phyloP scores from a whole-genome alignment of 1,140 invertebrate genomes.

The Coenobita brevimanus region DNA sequence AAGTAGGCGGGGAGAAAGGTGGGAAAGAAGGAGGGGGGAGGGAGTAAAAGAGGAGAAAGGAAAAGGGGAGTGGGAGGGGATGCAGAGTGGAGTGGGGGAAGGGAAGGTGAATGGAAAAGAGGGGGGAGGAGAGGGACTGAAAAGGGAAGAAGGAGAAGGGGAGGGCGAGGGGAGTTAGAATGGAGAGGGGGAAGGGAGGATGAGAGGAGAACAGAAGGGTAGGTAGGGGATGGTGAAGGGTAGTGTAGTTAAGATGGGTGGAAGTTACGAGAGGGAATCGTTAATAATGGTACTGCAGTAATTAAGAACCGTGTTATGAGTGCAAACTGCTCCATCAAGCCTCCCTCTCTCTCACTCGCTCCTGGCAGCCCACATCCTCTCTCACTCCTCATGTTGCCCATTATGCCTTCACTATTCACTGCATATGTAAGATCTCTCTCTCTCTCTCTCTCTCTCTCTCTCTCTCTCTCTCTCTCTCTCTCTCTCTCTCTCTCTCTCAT shows the following conservation, averaged over 20 bases:
- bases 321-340: constrained; percentile 56
- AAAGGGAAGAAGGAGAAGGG: background rate
- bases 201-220: background rate
- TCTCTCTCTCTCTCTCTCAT: constrained; percentile 4
- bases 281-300: constrained; percentile 64
- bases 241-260: background rate
- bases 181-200: background rate
- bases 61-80: too few relatives aligned
- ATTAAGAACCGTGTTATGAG: constrained; percentile 61
- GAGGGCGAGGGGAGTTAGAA: background rate
- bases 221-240: background rate
- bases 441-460: background rate
- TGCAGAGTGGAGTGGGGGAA: too few relatives aligned
- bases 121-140: background rate
- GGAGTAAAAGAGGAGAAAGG: too few relatives aligned
- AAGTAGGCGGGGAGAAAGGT: too few relatives aligned
- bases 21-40: too few relatives aligned
- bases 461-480: background rate
- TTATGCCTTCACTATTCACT: too few relatives aligned
- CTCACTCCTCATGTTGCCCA: too few relatives aligned
- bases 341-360: constrained; percentile 46
- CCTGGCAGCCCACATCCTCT: too few relatives aligned
- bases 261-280: constrained; percentile 13
- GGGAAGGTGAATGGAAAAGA: background rate
- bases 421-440: too few relatives aligned